Evolutionary conservation across 2,797 vertebrate genomes (phyloP).

Genomic region (Sebastes matsubarae): DNA sequence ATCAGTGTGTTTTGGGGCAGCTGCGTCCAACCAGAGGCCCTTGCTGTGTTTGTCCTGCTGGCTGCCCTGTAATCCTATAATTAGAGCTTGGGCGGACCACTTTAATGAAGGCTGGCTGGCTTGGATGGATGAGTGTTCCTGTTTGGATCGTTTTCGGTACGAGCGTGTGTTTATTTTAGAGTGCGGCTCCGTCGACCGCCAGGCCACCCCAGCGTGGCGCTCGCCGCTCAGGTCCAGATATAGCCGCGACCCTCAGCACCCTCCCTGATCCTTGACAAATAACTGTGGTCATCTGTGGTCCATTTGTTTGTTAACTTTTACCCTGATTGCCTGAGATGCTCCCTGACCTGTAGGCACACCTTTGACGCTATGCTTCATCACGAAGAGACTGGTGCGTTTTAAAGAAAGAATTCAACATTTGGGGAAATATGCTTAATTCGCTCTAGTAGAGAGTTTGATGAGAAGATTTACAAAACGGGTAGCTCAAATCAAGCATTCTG

Average conservation of each 20-base stretch:
- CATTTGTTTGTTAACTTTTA: conserved; percentile 35
- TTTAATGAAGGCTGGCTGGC: conserved; percentile 79
- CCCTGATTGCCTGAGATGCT: conserved; percentile 25
- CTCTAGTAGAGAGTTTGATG: not conserved
- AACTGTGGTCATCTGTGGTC: conserved; percentile 18
- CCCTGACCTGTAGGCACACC: conserved; percentile 10
- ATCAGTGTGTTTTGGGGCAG: conserved; percentile 64
- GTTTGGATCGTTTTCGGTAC: conserved; percentile 69
- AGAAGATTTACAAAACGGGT: not conserved
- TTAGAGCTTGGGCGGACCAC: conserved; percentile 74
- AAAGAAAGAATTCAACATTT: not conserved
- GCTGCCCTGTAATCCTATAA: conserved; percentile 77
- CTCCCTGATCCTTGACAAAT: conserved; percentile 6
- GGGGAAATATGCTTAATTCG: not conserved
- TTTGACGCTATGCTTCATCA: not conserved
- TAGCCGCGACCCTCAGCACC: conserved; percentile 46
- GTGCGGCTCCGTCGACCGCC: conserved; percentile 57
- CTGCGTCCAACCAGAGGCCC: conserved; percentile 56
- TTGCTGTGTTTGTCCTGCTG: conserved; percentile 60
- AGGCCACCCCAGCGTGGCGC: conserved; percentile 19
- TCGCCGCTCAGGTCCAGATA: conserved; percentile 45
- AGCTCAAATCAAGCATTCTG: too few relatives aligned
- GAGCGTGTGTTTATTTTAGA: conserved; percentile 76
- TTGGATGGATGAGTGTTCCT: conserved; percentile 72
- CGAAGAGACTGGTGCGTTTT: not conserved